phyloP scores from a whole-genome alignment of 2,888 invertebrate species.

The Elmis aenea region DNA sequence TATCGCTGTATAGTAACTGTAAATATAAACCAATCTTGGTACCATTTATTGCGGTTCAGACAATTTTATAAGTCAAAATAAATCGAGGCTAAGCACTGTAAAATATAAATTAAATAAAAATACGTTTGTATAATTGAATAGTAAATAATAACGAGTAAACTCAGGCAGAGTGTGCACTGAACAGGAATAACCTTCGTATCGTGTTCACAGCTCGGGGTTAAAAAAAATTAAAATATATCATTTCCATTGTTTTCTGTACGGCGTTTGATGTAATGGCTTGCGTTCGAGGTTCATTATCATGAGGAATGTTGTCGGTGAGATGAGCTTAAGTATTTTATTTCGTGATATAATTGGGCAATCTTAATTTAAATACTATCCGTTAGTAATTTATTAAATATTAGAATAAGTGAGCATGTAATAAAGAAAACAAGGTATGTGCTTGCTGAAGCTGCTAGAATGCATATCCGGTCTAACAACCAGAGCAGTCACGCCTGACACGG shows the following conservation, averaged over 20 bases:
- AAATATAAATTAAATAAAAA: conserved; percentile 14
- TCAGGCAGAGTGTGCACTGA: conserved; percentile 27
- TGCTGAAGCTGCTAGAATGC: conserved; percentile 31
- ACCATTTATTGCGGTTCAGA: too few relatives aligned
- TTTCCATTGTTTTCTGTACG: conserved; percentile 23
- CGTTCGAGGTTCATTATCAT: not conserved
- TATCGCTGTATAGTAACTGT: too few relatives aligned
- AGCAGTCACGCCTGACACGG: conserved; percentile 42
- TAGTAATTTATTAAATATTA: conserved; percentile 11
- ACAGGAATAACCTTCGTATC: conserved; percentile 31
- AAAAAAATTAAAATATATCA: conserved; percentile 23
- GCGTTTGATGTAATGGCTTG: too few relatives aligned
- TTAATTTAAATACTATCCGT: too few relatives aligned
- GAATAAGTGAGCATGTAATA: conserved; percentile 11
- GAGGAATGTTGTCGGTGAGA: too few relatives aligned
- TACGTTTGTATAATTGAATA: conserved; percentile 17
- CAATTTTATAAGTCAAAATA: too few relatives aligned
- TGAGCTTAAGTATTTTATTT: too few relatives aligned
- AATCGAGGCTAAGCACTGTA: conserved; percentile 13
- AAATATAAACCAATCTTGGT: too few relatives aligned
- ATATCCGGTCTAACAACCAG: conserved; percentile 41
- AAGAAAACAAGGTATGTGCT: conserved; percentile 12
- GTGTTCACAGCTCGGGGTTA: conserved; percentile 26
- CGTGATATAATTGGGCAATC: not conserved
- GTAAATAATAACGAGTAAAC: conserved; percentile 26